phyloP scores from a whole-genome alignment of 2,888 invertebrate genomes.

The Chelonus formosanus region DNA sequence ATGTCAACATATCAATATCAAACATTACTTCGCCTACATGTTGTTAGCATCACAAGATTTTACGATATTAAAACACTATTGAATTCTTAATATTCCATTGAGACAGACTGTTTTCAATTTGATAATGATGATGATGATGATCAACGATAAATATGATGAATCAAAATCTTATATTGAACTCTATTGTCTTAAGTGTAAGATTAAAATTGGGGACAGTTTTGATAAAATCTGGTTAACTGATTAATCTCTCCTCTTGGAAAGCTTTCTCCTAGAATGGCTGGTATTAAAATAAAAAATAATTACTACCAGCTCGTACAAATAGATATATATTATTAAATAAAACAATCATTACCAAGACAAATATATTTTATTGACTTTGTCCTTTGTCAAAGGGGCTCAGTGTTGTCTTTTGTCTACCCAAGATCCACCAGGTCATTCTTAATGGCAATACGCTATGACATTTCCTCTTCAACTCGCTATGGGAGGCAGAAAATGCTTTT shows the following conservation, averaged over 20 bases:
- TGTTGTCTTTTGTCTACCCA: neutral
- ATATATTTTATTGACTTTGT: constrained; percentile 1
- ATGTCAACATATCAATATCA: constrained; percentile 19
- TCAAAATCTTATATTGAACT: neutral
- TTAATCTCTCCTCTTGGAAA: too few species aligned
- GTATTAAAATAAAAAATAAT: too few species aligned
- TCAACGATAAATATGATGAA: constrained; percentile 14
- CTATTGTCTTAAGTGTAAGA: too few species aligned
- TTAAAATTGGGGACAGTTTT: too few species aligned
- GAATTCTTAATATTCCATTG: neutral
- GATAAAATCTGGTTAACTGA: too few species aligned
- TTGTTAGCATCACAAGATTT: constrained; percentile 6
- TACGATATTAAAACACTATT: constrained; percentile 18
- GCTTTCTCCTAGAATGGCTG: too few species aligned
- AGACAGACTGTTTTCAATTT: too few species aligned
- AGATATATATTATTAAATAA: neutral
- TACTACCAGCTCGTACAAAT: too few species aligned
- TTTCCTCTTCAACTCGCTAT: neutral
- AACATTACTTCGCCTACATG: constrained; percentile 18
- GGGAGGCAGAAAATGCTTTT: neutral
- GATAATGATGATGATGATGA: constrained; percentile 2
- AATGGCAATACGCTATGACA: constrained; percentile 5
- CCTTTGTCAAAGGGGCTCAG: neutral
- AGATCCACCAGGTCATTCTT: neutral
- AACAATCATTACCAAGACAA: neutral